These are phyloP conservation scores for Parnassius glacialis DNA, from an alignment of 2,888 invertebrate genomes.

Conservation along the genomic window DNA sequence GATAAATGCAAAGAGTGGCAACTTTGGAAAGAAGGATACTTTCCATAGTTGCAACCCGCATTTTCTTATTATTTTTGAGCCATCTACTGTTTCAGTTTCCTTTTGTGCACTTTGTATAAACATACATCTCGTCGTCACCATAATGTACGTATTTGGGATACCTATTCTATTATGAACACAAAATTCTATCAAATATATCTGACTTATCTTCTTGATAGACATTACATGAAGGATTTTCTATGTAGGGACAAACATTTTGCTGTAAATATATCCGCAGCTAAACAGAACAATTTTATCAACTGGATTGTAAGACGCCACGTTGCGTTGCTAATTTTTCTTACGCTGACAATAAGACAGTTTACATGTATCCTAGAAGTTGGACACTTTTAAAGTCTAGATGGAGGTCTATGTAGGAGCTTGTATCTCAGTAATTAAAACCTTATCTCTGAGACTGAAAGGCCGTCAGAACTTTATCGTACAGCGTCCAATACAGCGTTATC, in stretches of 20 bases:
- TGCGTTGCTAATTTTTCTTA: slow-evolving; percentile 5
- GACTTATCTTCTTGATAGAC: too few relatives aligned
- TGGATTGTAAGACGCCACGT: slow-evolving; percentile 18
- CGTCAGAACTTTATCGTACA: slow-evolving; percentile 69
- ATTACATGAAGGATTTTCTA: too few relatives aligned
- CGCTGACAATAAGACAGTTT: slow-evolving; percentile 26
- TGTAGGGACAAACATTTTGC: background rate
- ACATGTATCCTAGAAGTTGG: slow-evolving; percentile 27
- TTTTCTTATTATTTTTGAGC: too few relatives aligned
- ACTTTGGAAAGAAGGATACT: too few relatives aligned
- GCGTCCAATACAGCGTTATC: slow-evolving; percentile 68
- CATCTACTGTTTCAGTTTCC: too few relatives aligned
- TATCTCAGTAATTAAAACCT: slow-evolving; percentile 74
- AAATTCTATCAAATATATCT: too few relatives aligned
- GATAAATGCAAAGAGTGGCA: too few relatives aligned
- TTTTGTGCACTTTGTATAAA: too few relatives aligned
- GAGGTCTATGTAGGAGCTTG: slow-evolving; percentile 30
- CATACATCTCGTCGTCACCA: too few relatives aligned
- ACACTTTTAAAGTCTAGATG: slow-evolving; percentile 29
- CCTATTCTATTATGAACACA: too few relatives aligned
- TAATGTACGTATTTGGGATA: too few relatives aligned
- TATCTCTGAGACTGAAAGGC: slow-evolving; percentile 64
- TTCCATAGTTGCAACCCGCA: too few relatives aligned
- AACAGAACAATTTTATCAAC: slow-evolving; percentile 14
- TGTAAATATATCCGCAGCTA: slow-evolving; percentile 11